A percentile compares a stretch with the other conserved stretches of the same genome.
These are phyloP conservation scores for Alectoris magna DNA, from an alignment of 2,797 vertebrate genomes.

Conservation along the genomic window DNA sequence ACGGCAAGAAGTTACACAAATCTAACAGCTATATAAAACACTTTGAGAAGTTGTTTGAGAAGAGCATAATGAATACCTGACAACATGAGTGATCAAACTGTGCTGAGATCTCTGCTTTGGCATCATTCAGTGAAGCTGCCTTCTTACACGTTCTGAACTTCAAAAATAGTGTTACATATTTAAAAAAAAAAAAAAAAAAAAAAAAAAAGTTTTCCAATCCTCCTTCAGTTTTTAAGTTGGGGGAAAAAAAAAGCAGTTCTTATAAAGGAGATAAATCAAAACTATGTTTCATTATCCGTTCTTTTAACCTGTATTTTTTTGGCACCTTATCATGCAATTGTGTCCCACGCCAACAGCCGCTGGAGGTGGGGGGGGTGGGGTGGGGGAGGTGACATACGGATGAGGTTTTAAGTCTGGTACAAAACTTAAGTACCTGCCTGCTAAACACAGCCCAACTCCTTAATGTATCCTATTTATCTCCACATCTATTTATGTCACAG, in stretches of 20 bases:
- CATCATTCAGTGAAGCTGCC: not conserved
- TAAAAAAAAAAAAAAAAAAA: not conserved
- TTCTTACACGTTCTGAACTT: not conserved
- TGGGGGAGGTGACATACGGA: not conserved
- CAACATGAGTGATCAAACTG: not conserved
- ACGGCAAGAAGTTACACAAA: not conserved
- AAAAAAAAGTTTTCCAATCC: not conserved
- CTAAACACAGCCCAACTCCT: conserved; percentile 26
- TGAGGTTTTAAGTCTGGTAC: not conserved
- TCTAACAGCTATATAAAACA: not conserved
- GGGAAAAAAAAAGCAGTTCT: not conserved
- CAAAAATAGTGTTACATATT: not conserved
- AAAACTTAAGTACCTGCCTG: conserved; percentile 59
- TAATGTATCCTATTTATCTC: conserved; percentile 70
- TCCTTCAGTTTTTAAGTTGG: not conserved
- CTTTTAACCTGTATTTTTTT: not conserved
- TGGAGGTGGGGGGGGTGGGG: not conserved
- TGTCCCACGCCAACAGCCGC: not conserved
- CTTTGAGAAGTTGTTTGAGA: not conserved
- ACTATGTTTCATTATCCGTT: not conserved
- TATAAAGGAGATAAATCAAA: not conserved
- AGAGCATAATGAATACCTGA: not conserved
- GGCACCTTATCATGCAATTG: not conserved
- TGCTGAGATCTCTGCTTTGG: accelerated
- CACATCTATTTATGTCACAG: conserved; percentile 73